Conservation (phyloP, 1,140 invertebrate species). For the Drosophila baimaii region DNA sequence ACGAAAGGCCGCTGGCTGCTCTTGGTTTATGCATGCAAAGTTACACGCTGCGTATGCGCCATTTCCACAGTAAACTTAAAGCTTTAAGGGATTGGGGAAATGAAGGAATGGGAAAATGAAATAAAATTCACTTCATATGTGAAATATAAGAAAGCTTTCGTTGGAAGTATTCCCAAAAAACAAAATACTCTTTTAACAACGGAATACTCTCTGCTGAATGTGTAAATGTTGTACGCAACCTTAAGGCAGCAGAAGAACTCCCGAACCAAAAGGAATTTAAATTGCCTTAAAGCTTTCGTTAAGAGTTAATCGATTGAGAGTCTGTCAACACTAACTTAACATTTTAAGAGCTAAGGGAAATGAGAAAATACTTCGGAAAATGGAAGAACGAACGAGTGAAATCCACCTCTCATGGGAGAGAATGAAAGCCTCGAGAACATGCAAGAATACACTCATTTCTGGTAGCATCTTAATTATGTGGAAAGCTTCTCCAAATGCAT, state of each 20-base stretch:
- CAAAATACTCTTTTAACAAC: neutral
- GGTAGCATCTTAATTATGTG: slow-evolving; percentile 21
- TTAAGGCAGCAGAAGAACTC: neutral
- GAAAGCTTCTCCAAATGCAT: slow-evolving; percentile 6
- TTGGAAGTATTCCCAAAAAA: neutral
- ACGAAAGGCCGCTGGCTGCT: slow-evolving; percentile 39
- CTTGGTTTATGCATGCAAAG: slow-evolving; percentile 74
- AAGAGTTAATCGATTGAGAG: neutral
- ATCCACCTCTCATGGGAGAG: neutral
- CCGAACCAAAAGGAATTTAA: neutral
- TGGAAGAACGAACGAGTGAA: neutral
- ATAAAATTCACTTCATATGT: slow-evolving; percentile 9
- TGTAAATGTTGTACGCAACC: neutral
- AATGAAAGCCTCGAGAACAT: neutral
- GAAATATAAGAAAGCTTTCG: no score
- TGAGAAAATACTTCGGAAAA: neutral
- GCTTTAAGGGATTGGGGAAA: slow-evolving; percentile 32
- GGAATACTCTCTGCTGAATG: neutral
- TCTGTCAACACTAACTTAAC: slow-evolving; percentile 7
- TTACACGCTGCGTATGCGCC: slow-evolving; percentile 70
- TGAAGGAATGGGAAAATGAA: neutral
- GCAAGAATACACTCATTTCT: neutral
- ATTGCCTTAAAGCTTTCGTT: neutral
- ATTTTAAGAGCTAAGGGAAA: slow-evolving; percentile 7
- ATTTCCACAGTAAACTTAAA: slow-evolving; percentile 44